Evolutionary conservation across 2,888 invertebrate species (phyloP).

Genomic region (Baronia brevicornis): DNA sequence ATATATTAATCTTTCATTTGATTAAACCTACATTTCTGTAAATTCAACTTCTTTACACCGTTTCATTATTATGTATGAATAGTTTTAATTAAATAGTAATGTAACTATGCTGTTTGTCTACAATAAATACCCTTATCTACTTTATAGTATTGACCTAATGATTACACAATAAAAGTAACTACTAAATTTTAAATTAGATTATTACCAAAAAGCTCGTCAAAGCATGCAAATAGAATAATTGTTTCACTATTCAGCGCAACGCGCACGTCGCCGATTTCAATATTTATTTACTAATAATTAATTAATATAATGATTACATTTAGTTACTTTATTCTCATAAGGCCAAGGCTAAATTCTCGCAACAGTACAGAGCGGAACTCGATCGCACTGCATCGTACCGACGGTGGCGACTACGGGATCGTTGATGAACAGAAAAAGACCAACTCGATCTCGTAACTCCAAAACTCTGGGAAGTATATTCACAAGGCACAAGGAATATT

Average conservation of each 20-base stretch:
- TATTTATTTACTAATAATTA: constrained; percentile 45
- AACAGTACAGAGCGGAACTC: constrained; percentile 64
- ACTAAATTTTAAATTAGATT: constrained; percentile 72
- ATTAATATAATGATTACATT: constrained; percentile 68
- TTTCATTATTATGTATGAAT: constrained; percentile 70
- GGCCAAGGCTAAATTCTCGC: constrained; percentile 76
- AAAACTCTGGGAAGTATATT: constrained; percentile 23
- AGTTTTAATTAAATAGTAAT: constrained; percentile 64
- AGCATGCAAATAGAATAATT: constrained; percentile 74
- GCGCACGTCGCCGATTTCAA: constrained; percentile 55
- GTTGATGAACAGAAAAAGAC: constrained; percentile 15
- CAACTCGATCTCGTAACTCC: constrained; percentile 19
- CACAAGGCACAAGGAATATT: constrained; percentile 69
- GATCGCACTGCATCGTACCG: constrained; percentile 51
- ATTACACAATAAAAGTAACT: constrained; percentile 73
- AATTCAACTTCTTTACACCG: constrained; percentile 60
- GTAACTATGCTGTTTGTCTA: constrained; percentile 69
- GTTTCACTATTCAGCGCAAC: constrained; percentile 68
- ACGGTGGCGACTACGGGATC: constrained; percentile 1
- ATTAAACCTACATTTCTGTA: constrained; percentile 63
- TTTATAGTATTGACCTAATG: constrained; percentile 65
- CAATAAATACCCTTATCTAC: constrained; percentile 74
- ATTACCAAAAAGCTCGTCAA: constrained; percentile 76
- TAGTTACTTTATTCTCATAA: constrained; percentile 73
- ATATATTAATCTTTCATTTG: constrained; percentile 71